Conservation (phyloP, 2,113 vertebrate species). For the Melospiza georgiana region DNA sequence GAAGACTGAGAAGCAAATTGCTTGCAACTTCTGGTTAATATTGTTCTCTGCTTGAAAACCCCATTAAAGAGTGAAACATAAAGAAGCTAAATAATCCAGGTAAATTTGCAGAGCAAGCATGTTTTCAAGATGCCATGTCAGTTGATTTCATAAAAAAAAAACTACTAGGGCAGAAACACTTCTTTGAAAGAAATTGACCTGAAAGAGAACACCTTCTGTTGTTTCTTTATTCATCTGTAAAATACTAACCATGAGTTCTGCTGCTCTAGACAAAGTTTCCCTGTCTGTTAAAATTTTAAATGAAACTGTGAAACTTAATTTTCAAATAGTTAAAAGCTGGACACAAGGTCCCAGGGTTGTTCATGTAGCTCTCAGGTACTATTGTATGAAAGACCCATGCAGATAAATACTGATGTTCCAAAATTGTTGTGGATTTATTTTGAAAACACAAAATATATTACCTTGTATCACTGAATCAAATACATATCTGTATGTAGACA, state of each 20-base stretch:
- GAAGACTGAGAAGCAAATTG: not conserved
- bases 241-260: not conserved
- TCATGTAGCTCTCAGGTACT: not conserved
- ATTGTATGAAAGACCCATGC: not conserved
- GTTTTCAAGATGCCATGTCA: conserved; percentile 2
- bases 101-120: not conserved
- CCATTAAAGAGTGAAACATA: not conserved
- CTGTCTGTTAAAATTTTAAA: not conserved
- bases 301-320: not conserved
- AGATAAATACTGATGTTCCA: accelerated
- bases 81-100: not conserved
- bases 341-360: not conserved
- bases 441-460: not conserved
- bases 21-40: not conserved
- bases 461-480: not conserved
- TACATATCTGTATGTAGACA: no score
- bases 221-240: not conserved
- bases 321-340: not conserved
- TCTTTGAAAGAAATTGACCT: conserved; percentile 18
- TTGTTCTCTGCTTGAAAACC: not conserved
- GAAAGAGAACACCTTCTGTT: not conserved
- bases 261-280: not conserved
- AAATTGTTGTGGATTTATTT: not conserved
- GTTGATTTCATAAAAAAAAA: conserved; percentile 27
- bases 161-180: not conserved